Evolutionary conservation across 2,797 vertebrate genomes (phyloP).

Genomic region (Todus mexicanus): DNA sequence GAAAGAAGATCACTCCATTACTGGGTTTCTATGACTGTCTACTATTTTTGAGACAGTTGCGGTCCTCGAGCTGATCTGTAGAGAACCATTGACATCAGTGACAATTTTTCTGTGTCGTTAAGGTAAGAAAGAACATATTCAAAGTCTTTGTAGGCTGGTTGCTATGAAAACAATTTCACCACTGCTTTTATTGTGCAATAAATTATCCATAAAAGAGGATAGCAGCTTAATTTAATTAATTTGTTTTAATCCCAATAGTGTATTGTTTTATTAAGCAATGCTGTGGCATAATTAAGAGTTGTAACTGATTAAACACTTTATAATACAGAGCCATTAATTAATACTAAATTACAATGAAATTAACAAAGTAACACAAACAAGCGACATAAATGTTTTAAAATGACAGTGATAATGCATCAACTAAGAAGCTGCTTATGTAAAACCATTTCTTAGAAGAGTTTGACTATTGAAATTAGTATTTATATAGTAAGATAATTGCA

Average conservation of each 20-base stretch:
- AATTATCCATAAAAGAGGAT: neutral
- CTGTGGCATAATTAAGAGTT: conserved; percentile 18
- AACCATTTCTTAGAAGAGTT: neutral
- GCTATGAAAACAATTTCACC: neutral
- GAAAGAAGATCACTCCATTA: neutral
- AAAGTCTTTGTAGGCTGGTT: neutral
- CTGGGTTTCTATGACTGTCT: neutral
- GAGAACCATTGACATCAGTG: neutral
- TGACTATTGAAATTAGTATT: neutral
- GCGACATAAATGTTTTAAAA: neutral
- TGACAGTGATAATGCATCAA: neutral
- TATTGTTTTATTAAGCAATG: conserved; percentile 39
- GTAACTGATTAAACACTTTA: neutral
- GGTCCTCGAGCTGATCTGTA: neutral
- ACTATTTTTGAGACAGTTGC: fast-evolving
- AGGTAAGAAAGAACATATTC: neutral
- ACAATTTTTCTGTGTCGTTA: neutral
- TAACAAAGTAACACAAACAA: conserved; percentile 9
- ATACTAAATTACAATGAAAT: conserved; percentile 37
- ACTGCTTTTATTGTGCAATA: neutral
- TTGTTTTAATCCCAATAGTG: neutral
- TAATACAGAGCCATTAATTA: conserved; percentile 34
- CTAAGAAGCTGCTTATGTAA: neutral
- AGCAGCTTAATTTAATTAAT: conserved; percentile 18
- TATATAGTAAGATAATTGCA: neutral